A percentile compares a stretch with the other conserved stretches of the same genome.
Evolutionary conservation across 2,888 invertebrate genomes (phyloP).

Genomic region (Hemaris fuciformis): DNA sequence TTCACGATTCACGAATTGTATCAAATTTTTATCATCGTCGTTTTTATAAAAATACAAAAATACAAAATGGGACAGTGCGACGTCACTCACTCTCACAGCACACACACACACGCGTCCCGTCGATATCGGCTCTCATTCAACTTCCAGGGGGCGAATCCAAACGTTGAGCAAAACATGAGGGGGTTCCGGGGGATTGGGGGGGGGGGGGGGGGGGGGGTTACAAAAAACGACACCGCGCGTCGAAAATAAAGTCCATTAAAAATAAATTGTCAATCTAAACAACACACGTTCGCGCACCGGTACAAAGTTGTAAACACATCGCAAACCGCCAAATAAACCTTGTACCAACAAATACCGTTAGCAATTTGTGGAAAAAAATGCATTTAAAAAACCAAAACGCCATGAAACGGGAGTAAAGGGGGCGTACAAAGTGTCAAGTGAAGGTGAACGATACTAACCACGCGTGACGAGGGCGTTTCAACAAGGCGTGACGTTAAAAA

Average conservation of each 20-base stretch:
- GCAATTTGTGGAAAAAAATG: constrained; percentile 20
- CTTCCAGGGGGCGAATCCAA: constrained; percentile 66
- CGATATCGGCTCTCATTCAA: constrained; percentile 55
- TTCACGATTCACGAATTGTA: constrained; percentile 69
- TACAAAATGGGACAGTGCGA: constrained; percentile 81
- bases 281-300: not conserved
- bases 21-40: constrained; percentile 71
- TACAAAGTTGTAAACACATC: not conserved
- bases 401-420: constrained; percentile 22
- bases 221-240: constrained; percentile 27
- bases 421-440: constrained; percentile 44
- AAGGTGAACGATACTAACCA: constrained; percentile 21
- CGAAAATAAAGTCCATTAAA: constrained; percentile 9
- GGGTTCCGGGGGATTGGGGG: too few species aligned
- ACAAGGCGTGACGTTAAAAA: constrained; percentile 56
- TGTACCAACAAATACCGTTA: constrained; percentile 25
- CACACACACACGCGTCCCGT: constrained; percentile 68
- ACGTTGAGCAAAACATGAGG: constrained; percentile 70
- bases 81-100: constrained; percentile 47
- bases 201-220: constrained; percentile 44
- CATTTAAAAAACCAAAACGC: constrained; percentile 6
- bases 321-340: constrained; percentile 4
- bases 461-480: constrained; percentile 31
- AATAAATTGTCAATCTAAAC: constrained; percentile 15
- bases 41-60: constrained; percentile 81